Percentiles rank a stretch among this genome's conserved stretches.
These are phyloP conservation scores for Drosophila stalkeri DNA, from an alignment of 2,888 invertebrate species.

Conservation along the genomic window DNA sequence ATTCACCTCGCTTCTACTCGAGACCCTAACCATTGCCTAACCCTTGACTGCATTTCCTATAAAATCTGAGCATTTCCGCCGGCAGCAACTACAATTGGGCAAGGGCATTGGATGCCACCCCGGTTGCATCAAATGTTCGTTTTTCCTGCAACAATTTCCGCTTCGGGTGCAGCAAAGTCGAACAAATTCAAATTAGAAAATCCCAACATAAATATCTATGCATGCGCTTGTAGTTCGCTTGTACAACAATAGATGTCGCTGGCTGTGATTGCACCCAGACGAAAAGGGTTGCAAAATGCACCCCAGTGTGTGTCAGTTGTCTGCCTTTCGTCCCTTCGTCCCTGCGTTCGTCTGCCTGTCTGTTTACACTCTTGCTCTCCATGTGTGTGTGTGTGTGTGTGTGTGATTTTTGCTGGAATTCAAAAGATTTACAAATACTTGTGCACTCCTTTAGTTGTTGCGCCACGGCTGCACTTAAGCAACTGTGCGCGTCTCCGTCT, in stretches of 20 bases:
- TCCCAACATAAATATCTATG: constrained; percentile 76
- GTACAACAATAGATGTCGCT: constrained; percentile 77
- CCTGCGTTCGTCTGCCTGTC: constrained; percentile 13
- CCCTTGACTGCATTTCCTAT: constrained; percentile 69
- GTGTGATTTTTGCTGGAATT: constrained; percentile 76
- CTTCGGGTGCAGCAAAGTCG: constrained; percentile 68
- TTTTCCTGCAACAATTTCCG: constrained; percentile 77
- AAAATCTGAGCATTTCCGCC: constrained; percentile 51
- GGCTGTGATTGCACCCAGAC: constrained; percentile 66
- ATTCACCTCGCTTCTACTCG: constrained; percentile 49
- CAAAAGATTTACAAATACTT: constrained; percentile 80
- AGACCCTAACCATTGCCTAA: constrained; percentile 42
- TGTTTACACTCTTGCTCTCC: constrained; percentile 16
- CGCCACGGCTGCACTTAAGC: constrained; percentile 71
- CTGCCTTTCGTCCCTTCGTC: constrained; percentile 4
- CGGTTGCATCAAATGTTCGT: constrained; percentile 57
- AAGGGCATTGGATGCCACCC: constrained; percentile 30
- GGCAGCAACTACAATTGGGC: constrained; percentile 15
- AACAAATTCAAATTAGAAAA: constrained; percentile 79
- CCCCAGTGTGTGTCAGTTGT: constrained; percentile 50
- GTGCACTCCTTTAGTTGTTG: constrained; percentile 67
- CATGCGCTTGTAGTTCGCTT: constrained; percentile 67
- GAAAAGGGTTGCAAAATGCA: constrained; percentile 77
- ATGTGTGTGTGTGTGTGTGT: constrained; percentile 45
- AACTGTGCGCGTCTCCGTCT: constrained; percentile 52